These are phyloP conservation scores for Larimichthys crocea DNA, from an alignment of 2,113 vertebrate genomes.

Conservation along the genomic window DNA sequence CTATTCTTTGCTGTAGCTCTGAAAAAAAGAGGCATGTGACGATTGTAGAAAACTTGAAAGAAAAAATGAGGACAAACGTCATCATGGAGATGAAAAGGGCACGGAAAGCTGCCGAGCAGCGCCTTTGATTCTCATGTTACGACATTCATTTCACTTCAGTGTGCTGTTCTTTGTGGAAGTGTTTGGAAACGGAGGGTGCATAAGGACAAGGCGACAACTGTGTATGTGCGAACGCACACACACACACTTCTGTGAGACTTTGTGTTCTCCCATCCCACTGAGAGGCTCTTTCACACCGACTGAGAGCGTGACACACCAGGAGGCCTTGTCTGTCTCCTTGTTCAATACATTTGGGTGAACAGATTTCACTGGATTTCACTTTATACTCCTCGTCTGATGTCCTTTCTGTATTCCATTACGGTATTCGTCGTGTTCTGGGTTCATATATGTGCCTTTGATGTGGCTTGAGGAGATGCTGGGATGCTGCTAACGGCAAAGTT, in stretches of 20 bases:
- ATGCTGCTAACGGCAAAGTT: slow-evolving; percentile 56
- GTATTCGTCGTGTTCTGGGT: background rate
- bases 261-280: slow-evolving; percentile 57
- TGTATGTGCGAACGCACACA: slow-evolving; percentile 37
- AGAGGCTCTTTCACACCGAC: slow-evolving; percentile 53
- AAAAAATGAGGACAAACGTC: background rate
- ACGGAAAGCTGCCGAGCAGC: background rate
- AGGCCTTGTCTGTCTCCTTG: slow-evolving; percentile 33
- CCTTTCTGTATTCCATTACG: background rate
- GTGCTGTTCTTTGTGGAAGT: slow-evolving; percentile 15
- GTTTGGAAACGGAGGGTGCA: slow-evolving; percentile 44
- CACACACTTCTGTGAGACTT: slow-evolving; percentile 52
- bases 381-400: background rate
- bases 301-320: slow-evolving; percentile 58
- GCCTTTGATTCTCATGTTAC: background rate
- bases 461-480: background rate
- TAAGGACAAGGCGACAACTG: slow-evolving; percentile 57
- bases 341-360: slow-evolving; percentile 22
- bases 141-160: background rate
- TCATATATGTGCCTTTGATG: slow-evolving; percentile 28
- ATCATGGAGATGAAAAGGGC: background rate
- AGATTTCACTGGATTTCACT: slow-evolving; percentile 1
- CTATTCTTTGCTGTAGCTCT: slow-evolving; percentile 28
- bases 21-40: background rate
- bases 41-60: slow-evolving; percentile 28